phyloP scores from a whole-genome alignment of 1,140 invertebrate species.

The Gryon sp. region DNA sequence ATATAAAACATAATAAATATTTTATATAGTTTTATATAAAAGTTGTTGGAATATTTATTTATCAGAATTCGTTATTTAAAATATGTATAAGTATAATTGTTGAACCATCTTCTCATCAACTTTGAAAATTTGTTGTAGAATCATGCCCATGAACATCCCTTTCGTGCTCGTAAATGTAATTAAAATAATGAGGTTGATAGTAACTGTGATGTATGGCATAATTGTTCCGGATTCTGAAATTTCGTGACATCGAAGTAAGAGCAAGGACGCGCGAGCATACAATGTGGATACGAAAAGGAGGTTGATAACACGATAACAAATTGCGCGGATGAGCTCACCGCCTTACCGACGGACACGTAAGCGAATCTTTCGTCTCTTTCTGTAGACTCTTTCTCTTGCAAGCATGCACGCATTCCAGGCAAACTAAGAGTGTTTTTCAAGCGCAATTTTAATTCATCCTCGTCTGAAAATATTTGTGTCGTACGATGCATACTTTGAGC shows the following conservation, averaged over 20 bases:
- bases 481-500: conserved; percentile 15
- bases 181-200: conserved; percentile 50
- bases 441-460: conserved; percentile 45
- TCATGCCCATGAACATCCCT: background rate
- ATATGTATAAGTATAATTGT: background rate
- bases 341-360: conserved; percentile 57
- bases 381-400: conserved; percentile 29
- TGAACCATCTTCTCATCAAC: background rate
- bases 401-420: conserved; percentile 46
- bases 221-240: conserved; percentile 56
- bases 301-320: conserved; percentile 63
- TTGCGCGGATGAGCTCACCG: conserved; percentile 61
- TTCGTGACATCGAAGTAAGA: conserved; percentile 50
- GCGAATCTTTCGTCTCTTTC: conserved; percentile 31
- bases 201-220: conserved; percentile 34
- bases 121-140: conserved; percentile 12
- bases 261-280: conserved; percentile 51
- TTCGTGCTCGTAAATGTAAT: conserved; percentile 29
- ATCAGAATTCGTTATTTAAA: too few species aligned
- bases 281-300: conserved; percentile 55
- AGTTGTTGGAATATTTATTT: too few species aligned
- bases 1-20: too few species aligned
- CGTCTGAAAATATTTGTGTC: conserved; percentile 47
- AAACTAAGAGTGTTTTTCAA: conserved; percentile 43
- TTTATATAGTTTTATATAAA: too few species aligned